Evolutionary conservation across 2,888 invertebrate genomes (phyloP), one percentile per base, ranked within the genome.

Genomic region (Sminthurinus aureus): DNA sequence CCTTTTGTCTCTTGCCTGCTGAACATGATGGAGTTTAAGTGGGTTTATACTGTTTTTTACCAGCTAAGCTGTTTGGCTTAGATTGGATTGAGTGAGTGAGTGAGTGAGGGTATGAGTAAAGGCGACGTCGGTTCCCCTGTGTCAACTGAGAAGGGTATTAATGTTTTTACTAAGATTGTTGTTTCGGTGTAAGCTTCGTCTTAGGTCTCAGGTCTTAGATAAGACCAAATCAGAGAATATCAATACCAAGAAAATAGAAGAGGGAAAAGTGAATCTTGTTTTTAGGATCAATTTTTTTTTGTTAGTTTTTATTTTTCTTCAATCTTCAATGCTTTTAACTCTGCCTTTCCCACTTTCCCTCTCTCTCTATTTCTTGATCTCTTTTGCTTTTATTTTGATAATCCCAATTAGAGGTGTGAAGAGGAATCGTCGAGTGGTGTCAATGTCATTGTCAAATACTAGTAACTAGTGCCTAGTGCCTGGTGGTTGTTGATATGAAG

Each of bases 361-460:
- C n/a, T 67, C 12, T 67, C n/a, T 66, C 66, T 66, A 67, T 58
- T 38, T 79, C 66, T 66, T 18, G 66, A 4, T 38, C 6, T 38
- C 1, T 38, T 38, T 38, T 81, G 74, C 76, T 85, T 82, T 76
- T 73, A 71, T 81, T 76, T 79, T 81, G 84, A 81, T 84, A 77
- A 81, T 84, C 84, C 83, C 77, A 83, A 84, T 84, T 85, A 84
- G 84, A 84, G 82, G 85, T 85, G 84, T 85, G 82, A 85, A 85
- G 79, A 81, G 69, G 81, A 18, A 64, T 20, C 67, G 9, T 38
- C 38, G 38, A 38, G 38, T 38, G 6, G 38, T 38, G 38, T 38
- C 38, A 67, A 67, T 67, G 20, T 22, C 67, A 15, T n/a, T n/a
- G 64, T 12, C 9, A 58, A 58, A 12, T 58, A 9, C 58, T 12